phyloP scores from a whole-genome alignment of 2,113 vertebrate species.

The Coptodon bakossiorum region DNA sequence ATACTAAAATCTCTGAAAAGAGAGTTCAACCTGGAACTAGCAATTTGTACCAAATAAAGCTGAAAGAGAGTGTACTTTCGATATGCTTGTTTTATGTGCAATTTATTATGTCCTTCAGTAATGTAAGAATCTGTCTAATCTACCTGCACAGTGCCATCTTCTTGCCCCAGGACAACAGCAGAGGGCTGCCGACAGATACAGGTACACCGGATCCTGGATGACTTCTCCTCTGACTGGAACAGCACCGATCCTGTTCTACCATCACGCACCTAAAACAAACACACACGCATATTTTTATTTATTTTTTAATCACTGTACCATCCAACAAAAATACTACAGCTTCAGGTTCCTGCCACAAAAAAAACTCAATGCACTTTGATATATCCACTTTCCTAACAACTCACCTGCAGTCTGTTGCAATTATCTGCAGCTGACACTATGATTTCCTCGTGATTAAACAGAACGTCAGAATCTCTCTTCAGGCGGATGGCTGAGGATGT shows the following conservation, averaged over 20 bases:
- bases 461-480: slow-evolving; percentile 86
- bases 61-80: too few relatives aligned
- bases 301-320: neutral
- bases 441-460: slow-evolving; percentile 73
- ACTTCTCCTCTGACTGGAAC: slow-evolving; percentile 73
- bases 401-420: slow-evolving; percentile 83
- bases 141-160: slow-evolving; percentile 84
- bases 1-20: neutral
- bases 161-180: slow-evolving; percentile 76
- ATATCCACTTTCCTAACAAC: neutral
- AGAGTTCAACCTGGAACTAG: neutral
- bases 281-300: neutral
- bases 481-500: slow-evolving; percentile 80
- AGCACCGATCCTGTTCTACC: slow-evolving; percentile 74
- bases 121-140: neutral
- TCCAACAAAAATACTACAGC: neutral
- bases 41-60: neutral
- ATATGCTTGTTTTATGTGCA: neutral
- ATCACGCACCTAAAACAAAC: slow-evolving; percentile 74
- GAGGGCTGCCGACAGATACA: slow-evolving; percentile 73
- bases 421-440: slow-evolving; percentile 83
- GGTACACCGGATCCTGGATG: slow-evolving; percentile 79
- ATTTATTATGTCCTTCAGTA: neutral
- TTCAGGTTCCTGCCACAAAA: neutral
- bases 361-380: neutral